Evolutionary conservation across 53 echinoderm and acorn worm genomes (phyloP).

Genomic region (Paracentrotus lividus): DNA sequence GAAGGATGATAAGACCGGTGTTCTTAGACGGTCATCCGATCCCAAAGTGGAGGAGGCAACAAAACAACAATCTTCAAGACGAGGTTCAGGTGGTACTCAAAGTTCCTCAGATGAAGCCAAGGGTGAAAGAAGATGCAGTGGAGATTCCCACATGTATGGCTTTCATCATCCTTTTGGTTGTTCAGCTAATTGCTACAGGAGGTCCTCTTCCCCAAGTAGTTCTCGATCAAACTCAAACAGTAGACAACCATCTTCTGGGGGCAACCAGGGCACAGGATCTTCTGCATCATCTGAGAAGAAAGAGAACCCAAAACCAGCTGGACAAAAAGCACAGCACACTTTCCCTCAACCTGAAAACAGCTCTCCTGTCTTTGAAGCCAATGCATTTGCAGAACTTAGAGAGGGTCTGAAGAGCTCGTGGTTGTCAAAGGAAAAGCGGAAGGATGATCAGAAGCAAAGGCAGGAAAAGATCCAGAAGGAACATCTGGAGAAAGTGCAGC

Average conservation of each 20-base stretch:
- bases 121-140: slow-evolving; percentile 69
- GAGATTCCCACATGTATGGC: slow-evolving; percentile 64
- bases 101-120: slow-evolving; percentile 16
- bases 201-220: slow-evolving; percentile 30
- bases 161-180: slow-evolving; percentile 70
- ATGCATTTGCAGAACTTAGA: background rate
- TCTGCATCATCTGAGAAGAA: slow-evolving; percentile 16
- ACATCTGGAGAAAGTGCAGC: slow-evolving; percentile 8
- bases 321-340: background rate
- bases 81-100: background rate
- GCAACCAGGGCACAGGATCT: background rate
- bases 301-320: background rate
- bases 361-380: slow-evolving; percentile 16
- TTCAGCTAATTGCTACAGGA: slow-evolving; percentile 60
- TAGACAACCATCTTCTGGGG: slow-evolving; percentile 8
- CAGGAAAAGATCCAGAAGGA: slow-evolving; percentile 12
- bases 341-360: background rate
- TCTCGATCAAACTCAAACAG: slow-evolving; percentile 31
- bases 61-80: background rate
- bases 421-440: slow-evolving; percentile 46
- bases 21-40: slow-evolving; percentile 46
- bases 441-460: slow-evolving; percentile 16
- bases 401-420: slow-evolving; percentile 61
- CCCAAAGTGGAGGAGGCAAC: slow-evolving; percentile 27
- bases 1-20: slow-evolving; percentile 34